Conservation (phyloP, 1,140 invertebrate species). For the Bombus balteatus region DNA sequence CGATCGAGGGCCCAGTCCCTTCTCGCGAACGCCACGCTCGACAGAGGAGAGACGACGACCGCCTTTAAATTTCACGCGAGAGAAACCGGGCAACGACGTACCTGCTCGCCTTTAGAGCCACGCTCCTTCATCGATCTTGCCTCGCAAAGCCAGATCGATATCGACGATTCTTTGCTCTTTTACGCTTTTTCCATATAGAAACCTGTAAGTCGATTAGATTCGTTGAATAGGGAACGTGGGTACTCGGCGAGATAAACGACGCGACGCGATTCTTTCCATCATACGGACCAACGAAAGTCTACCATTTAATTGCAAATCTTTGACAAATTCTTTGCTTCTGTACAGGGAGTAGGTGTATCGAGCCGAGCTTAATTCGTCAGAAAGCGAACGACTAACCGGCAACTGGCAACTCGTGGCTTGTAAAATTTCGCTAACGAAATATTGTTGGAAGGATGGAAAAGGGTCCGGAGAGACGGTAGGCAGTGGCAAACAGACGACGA, state of each 20-base stretch:
- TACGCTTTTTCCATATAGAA: fast-evolving
- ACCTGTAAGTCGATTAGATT: no score
- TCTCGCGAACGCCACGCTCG: conserved; percentile 40
- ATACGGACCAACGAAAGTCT: no score
- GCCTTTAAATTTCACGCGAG: conserved; percentile 66
- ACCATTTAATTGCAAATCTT: fast-evolving
- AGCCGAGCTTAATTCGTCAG: fast-evolving
- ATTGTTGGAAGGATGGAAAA: fast-evolving
- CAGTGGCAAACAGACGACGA: neutral
- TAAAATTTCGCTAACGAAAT: neutral
- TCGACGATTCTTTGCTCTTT: no score
- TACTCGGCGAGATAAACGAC: fast-evolving
- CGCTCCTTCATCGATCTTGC: neutral
- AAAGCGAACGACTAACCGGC: no score
- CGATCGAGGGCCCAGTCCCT: conserved; percentile 69
- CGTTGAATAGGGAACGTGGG: fast-evolving
- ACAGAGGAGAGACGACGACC: conserved; percentile 30
- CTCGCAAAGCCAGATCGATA: neutral
- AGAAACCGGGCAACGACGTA: conserved; percentile 53
- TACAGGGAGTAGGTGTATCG: fast-evolving
- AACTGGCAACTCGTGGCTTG: no score
- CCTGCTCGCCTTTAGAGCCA: conserved; percentile 21
- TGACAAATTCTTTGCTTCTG: no score
- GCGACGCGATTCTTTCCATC: no score
- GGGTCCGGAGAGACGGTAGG: neutral